Percentiles rank a stretch among this genome's conserved stretches.
phyloP scores from a whole-genome alignment of 2,888 invertebrate genomes.

The Melinaea menophilus region DNA sequence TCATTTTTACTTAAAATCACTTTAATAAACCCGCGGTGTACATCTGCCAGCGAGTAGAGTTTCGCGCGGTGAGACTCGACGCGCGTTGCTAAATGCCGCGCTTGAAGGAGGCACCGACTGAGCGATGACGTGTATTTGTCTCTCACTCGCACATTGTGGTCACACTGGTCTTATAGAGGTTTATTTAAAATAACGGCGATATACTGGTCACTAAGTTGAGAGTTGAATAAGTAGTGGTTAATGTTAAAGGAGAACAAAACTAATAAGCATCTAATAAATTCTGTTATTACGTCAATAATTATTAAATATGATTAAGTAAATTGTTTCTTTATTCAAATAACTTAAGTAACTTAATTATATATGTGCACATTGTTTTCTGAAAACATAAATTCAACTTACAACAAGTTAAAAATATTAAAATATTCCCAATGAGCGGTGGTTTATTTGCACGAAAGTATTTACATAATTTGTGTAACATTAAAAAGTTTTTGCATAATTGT shows the following conservation, averaged over 20 bases:
- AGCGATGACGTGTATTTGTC: slow-evolving; percentile 44
- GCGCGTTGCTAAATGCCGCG: slow-evolving; percentile 63
- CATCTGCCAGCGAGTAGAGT: slow-evolving; percentile 42
- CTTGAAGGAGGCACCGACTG: slow-evolving; percentile 52
- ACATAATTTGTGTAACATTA: slow-evolving; percentile 4
- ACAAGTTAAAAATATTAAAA: not conserved
- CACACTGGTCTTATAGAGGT: slow-evolving; percentile 41
- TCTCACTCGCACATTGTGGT: slow-evolving; percentile 44
- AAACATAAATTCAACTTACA: not conserved
- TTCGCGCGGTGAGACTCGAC: slow-evolving; percentile 48
- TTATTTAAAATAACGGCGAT: slow-evolving; percentile 4
- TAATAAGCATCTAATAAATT: too few relatives aligned
- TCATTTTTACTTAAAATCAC: slow-evolving; percentile 52
- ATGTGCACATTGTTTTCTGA: not conserved
- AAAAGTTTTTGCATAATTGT: slow-evolving; percentile 2
- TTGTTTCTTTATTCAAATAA: too few relatives aligned
- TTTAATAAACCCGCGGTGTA: slow-evolving; percentile 52
- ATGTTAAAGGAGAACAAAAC: not conserved
- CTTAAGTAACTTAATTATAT: too few relatives aligned
- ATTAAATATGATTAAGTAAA: too few relatives aligned
- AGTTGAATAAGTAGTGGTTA: not conserved
- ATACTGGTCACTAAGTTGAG: not conserved
- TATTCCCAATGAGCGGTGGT: not conserved
- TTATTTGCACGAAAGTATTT: slow-evolving; percentile 7
- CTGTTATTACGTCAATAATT: too few relatives aligned